Evolutionary conservation across 2,797 vertebrate species (phyloP).

Genomic region (Myripristis murdjan): DNA sequence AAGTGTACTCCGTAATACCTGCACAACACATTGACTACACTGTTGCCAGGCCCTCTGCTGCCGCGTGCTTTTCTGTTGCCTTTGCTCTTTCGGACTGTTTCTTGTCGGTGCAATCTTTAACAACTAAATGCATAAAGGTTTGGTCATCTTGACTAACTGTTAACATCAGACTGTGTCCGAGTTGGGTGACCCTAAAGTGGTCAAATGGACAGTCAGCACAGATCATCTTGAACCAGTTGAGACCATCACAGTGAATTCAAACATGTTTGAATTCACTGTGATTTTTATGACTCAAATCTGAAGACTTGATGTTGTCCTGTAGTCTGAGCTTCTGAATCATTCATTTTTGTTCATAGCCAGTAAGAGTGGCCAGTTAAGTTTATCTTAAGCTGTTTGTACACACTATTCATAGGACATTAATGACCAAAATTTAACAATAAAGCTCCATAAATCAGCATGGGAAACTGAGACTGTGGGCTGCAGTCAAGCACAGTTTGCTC

Average conservation of each 20-base stretch:
- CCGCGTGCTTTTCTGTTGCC: not conserved
- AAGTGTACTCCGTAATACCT: not conserved
- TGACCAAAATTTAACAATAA: slow-evolving; percentile 32
- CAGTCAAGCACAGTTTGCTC: slow-evolving; percentile 28
- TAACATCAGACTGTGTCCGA: no score
- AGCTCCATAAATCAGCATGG: slow-evolving; percentile 44
- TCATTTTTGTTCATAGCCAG: no score
- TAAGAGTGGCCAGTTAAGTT: not conserved
- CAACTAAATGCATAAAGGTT: no score
- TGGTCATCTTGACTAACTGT: no score
- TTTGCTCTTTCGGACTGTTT: not conserved
- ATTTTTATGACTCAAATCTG: no score
- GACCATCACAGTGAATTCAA: not conserved
- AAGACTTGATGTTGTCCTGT: no score
- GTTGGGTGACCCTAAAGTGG: no score
- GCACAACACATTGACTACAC: not conserved
- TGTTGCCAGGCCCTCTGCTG: no score
- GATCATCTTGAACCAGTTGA: not conserved
- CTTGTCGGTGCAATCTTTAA: not conserved
- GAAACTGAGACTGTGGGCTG: slow-evolving; percentile 44
- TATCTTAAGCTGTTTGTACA: not conserved
- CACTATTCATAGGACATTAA: slow-evolving; percentile 5
- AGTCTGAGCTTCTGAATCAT: no score
- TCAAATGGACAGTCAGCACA: no score
- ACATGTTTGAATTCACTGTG: no score